phyloP scores from a whole-genome alignment of 2,797 vertebrate genomes.

The Parambassis ranga region DNA sequence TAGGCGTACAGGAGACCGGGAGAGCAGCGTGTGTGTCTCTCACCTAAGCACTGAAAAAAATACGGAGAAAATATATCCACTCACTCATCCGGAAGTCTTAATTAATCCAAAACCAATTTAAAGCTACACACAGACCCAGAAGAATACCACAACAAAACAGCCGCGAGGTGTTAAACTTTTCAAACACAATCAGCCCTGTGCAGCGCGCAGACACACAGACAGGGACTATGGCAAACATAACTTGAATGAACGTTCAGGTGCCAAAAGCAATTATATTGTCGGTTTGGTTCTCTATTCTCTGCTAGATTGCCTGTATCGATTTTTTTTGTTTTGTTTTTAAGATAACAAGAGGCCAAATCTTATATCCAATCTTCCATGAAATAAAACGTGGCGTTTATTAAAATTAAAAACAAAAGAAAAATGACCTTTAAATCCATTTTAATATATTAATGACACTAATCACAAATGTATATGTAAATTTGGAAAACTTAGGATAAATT shows the following conservation, averaged over 20 bases:
- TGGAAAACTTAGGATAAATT: too few species aligned
- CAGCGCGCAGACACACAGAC: neutral
- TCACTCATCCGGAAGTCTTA: conserved; percentile 8
- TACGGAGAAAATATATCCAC: neutral
- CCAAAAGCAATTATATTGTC: neutral
- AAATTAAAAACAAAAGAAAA: too few species aligned
- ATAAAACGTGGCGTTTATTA: neutral
- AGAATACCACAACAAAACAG: conserved; percentile 25
- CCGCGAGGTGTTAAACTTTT: conserved; percentile 18
- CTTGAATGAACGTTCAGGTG: neutral
- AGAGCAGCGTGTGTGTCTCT: neutral
- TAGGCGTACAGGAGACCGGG: too few species aligned
- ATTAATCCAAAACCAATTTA: conserved; percentile 42
- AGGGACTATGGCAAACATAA: neutral
- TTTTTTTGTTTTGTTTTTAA: neutral
- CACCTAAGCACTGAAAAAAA: conserved; percentile 16
- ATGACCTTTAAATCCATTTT: too few species aligned
- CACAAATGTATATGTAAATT: too few species aligned
- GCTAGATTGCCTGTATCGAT: neutral
- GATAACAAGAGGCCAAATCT: neutral
- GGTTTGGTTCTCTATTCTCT: neutral
- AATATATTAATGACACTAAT: too few species aligned
- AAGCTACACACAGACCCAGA: conserved; percentile 7
- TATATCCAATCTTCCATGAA: neutral
- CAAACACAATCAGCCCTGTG: conserved; percentile 1